Base-by-base conservation (phyloP, 1,140 invertebrate genomes). In the Drosophila pallidifrons region DNA sequence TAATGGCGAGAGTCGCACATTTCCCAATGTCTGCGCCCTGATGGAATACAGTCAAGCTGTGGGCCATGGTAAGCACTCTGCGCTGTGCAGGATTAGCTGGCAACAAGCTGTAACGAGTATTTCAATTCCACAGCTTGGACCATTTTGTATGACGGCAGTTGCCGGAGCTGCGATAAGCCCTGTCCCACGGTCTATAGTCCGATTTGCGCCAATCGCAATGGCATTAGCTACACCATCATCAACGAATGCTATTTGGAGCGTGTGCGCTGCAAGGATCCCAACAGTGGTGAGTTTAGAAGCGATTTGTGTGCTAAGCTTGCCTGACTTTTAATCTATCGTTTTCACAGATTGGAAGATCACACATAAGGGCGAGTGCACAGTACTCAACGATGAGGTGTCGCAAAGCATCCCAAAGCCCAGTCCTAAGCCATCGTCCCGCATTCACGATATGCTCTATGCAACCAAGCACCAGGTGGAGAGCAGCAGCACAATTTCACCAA, bases 181-280 rank as follows among this genome's bases (percentile, higher is more conserved):
- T 91, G 90, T 13, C 72, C 78, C 4, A 75, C 69, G n/a, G 38
- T 77, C 0, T 90, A 80, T 51, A 64, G 82, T 5, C 90, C 90
- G 3, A 47, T 91, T 45, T 91, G 90, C 68, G 82, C 79, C n/a
- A 82, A 41, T 16, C 68, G 82, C 10, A 88, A 91, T 28, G 86
- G 86, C 51, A 51, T 85, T 6, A 64, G 77, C 13, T 79, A 91
- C 54, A 91, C 90, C 5, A 88, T 91, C 49, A 74, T 91, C 38
- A 91, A 91, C 45, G 81, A 91, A 30, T 91, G 90, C 41, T 91
- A 85, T 32, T 51, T 88, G 59, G 77, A 91, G 28, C 65, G 88
- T 15, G 81, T 80, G 6, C 75, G 87, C 45, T 91, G 90, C 72
- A 81, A 78, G 69, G 81, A 91, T 66, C 85, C 85, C 5, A 67